Conservation (phyloP, 1,140 invertebrate genomes). For the Eupeodes corollae region DNA sequence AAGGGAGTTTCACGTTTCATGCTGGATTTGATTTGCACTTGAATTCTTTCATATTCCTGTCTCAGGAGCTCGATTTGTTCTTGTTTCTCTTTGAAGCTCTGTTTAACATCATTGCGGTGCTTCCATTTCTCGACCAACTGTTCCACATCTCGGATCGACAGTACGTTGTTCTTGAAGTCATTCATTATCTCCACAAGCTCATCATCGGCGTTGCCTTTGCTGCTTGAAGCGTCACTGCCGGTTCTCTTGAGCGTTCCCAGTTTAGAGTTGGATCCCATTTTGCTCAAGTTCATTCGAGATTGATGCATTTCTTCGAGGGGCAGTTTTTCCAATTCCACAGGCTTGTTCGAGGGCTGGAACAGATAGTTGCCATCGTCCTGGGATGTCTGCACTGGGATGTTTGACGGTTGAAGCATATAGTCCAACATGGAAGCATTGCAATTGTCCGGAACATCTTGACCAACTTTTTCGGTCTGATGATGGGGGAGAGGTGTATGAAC, state of each 20-base stretch:
- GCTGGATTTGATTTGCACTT: conserved; percentile 57
- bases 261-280: too few species aligned
- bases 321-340: conserved; percentile 35
- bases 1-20: conserved; percentile 66
- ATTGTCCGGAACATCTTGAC: conserved; percentile 36
- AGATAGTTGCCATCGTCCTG: conserved; percentile 40
- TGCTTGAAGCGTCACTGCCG: conserved; percentile 16
- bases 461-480: conserved; percentile 24
- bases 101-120: conserved; percentile 72
- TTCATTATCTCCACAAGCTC: conserved; percentile 78
- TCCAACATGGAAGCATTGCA: conserved; percentile 20
- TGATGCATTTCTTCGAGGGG: conserved; percentile 7
- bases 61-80: conserved; percentile 68
- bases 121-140: conserved; percentile 74
- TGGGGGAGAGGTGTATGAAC: conserved; percentile 14
- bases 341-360: conserved; percentile 47
- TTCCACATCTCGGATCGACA: conserved; percentile 72
- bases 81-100: conserved; percentile 73
- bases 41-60: conserved; percentile 67
- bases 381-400: conserved; percentile 17
- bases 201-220: conserved; percentile 48
- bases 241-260: conserved; percentile 28
- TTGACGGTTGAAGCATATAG: conserved; percentile 34
- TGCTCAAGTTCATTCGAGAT: conserved; percentile 2
- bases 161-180: conserved; percentile 80